phyloP scores from a whole-genome alignment of 2,797 vertebrate genomes.

The Adrianichthys oophorus region DNA sequence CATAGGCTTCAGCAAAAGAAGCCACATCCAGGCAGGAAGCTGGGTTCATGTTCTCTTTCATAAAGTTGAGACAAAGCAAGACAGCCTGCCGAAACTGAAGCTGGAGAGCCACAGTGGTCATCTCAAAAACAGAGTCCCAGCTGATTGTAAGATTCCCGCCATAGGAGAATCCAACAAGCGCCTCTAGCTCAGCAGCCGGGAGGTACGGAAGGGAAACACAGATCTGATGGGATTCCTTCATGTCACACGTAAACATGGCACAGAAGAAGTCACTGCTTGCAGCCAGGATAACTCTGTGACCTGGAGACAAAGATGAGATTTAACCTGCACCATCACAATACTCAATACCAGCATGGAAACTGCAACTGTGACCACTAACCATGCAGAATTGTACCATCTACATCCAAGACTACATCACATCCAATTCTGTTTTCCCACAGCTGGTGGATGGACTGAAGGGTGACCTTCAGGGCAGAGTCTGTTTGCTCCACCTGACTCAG shows the following conservation, averaged over 20 bases:
- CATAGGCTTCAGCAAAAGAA: slow-evolving; percentile 83
- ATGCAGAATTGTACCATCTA: slow-evolving; percentile 52
- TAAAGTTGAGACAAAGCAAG: slow-evolving; percentile 81
- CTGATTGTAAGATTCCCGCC: slow-evolving; percentile 76
- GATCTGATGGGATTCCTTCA: slow-evolving; percentile 80
- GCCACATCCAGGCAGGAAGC: slow-evolving; percentile 80
- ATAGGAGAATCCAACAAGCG: slow-evolving; percentile 84
- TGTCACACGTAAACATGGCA: slow-evolving; percentile 86
- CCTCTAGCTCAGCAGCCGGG: slow-evolving; percentile 65
- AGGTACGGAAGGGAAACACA: slow-evolving; percentile 70
- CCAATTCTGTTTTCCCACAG: slow-evolving; percentile 63
- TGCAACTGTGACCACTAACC: slow-evolving; percentile 55
- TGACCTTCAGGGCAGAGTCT: slow-evolving; percentile 37
- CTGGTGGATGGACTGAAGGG: slow-evolving; percentile 54
- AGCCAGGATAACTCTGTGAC: slow-evolving; percentile 81
- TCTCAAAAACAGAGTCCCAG: slow-evolving; percentile 84
- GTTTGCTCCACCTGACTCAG: slow-evolving; percentile 7
- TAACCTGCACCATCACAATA: not conserved
- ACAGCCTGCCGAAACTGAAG: slow-evolving; percentile 85
- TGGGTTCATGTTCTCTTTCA: slow-evolving; percentile 75
- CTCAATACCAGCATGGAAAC: not conserved
- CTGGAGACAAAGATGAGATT: slow-evolving; percentile 51
- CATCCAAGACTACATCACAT: slow-evolving; percentile 74
- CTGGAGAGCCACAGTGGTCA: slow-evolving; percentile 81
- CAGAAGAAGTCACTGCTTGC: slow-evolving; percentile 85